Evolutionary conservation across 2,888 invertebrate genomes (phyloP).

Genomic region (Odontomyia ornata): DNA sequence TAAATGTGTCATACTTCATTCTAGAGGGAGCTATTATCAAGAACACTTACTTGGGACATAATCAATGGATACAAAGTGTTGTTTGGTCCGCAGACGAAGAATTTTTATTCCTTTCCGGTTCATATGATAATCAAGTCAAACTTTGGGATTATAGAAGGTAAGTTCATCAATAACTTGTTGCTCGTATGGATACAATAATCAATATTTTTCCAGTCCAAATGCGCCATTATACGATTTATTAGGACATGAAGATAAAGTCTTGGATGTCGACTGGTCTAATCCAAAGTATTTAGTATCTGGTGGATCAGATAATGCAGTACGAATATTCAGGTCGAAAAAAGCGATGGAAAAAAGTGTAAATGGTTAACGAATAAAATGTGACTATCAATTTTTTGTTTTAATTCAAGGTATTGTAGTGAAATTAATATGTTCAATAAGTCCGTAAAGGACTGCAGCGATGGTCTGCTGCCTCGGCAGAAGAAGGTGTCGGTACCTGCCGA

Average conservation of each 20-base stretch:
- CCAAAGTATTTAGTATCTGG: slow-evolving; percentile 88
- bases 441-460: too few species aligned
- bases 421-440: too few species aligned
- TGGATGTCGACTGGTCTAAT: slow-evolving; percentile 94
- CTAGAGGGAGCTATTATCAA: slow-evolving; percentile 91
- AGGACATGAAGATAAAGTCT: slow-evolving; percentile 93
- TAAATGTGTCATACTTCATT: too few species aligned
- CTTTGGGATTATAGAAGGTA: slow-evolving; percentile 93
- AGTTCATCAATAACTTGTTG: slow-evolving; percentile 52
- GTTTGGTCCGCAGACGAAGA: slow-evolving; percentile 86
- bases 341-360: too few species aligned
- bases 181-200: neutral
- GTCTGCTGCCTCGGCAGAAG: too few species aligned
- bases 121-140: slow-evolving; percentile 90
- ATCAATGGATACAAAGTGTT: slow-evolving; percentile 91
- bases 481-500: too few species aligned
- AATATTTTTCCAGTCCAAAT: slow-evolving; percentile 74
- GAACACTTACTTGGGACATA: slow-evolving; percentile 83
- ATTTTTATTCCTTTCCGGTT: slow-evolving; percentile 89
- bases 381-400: too few species aligned
- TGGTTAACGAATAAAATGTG: too few species aligned
- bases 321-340: slow-evolving; percentile 80
- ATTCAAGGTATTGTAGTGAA: too few species aligned
- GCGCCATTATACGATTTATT: slow-evolving; percentile 91
- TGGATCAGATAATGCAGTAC: slow-evolving; percentile 90